Evolutionary conservation across 2,888 invertebrate species (phyloP).

Genomic region (Acrobasis suavella): DNA sequence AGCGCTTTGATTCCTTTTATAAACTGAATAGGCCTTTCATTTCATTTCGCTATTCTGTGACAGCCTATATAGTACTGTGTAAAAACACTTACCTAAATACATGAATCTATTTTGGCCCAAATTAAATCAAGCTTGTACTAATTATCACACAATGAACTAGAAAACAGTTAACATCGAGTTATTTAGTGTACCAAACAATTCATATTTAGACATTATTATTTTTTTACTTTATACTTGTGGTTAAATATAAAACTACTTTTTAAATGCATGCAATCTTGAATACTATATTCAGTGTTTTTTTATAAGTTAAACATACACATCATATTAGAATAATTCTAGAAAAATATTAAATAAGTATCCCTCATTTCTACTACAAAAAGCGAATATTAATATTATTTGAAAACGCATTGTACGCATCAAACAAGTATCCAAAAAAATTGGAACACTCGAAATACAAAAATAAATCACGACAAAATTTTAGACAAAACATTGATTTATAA

Average conservation of each 20-base stretch:
- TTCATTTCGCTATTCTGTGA: no score
- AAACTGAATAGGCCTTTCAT: no score
- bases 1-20: no score
- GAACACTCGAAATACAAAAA: conserved; percentile 5
- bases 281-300: background rate
- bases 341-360: background rate
- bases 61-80: no score
- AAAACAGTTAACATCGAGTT: no score
- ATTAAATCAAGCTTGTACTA: no score
- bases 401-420: conserved; percentile 2
- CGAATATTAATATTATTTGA: conserved; percentile 2
- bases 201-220: background rate
- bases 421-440: background rate
- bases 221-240: background rate
- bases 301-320: background rate
- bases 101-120: no score
- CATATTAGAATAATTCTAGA: background rate
- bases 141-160: no score
- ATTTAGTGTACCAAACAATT: no score
- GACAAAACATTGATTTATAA: conserved; percentile 6
- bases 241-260: conserved; percentile 6
- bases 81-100: no score
- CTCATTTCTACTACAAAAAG: conserved; percentile 20
- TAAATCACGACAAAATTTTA: background rate
- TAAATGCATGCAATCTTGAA: conserved; percentile 7